phyloP scores from a whole-genome alignment of 35 echinoderm and acorn worm species.

The Chiridota heheva region DNA sequence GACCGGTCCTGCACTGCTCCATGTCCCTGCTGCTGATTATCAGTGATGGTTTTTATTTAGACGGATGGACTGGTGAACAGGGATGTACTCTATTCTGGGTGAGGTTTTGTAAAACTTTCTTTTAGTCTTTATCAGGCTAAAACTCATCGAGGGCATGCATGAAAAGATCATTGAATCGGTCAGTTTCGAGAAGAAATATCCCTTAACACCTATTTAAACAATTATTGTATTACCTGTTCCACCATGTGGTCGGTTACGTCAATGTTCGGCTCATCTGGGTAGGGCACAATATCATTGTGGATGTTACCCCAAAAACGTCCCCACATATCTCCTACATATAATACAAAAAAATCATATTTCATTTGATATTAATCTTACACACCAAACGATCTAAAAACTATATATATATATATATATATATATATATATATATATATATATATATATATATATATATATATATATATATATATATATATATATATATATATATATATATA shows the following conservation, averaged over 20 bases:
- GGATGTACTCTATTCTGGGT: no score
- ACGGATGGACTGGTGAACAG: no score
- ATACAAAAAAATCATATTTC: background rate
- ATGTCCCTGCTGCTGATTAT: no score
- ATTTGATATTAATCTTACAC: background rate
- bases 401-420: background rate
- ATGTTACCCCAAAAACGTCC: slow-evolving; percentile 91
- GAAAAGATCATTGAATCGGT: no score
- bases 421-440: background rate
- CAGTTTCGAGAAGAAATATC: no score
- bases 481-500: background rate
- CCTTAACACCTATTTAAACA: no score
- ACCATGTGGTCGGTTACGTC: slow-evolving; percentile 76
- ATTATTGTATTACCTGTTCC: slow-evolving; percentile 88
- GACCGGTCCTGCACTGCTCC: no score
- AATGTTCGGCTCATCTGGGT: slow-evolving; percentile 79
- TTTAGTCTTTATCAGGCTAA: no score
- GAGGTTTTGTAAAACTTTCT: no score
- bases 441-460: background rate
- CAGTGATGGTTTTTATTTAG: no score
- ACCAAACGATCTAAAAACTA: no score
- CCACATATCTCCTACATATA: slow-evolving; percentile 88
- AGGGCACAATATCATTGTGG: slow-evolving; percentile 69
- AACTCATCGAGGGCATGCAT: no score
- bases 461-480: background rate